Conservation (phyloP, 2,797 vertebrate species). For the Phrynocephalus guinanensis region DNA sequence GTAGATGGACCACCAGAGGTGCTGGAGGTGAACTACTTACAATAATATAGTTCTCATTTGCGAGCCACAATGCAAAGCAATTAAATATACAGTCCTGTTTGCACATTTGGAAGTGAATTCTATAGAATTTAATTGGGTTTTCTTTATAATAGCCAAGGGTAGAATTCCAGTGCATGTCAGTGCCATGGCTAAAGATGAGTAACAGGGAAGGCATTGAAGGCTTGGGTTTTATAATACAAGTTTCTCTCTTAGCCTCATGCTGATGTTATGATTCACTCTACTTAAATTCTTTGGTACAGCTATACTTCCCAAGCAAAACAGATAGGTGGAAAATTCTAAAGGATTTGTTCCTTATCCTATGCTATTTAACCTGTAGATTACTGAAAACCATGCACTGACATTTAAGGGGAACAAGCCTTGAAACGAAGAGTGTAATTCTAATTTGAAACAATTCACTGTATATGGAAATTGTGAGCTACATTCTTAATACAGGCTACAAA, state of each 20-base stretch:
- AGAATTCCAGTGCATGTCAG: neutral
- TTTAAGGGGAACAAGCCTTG: neutral
- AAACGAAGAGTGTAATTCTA: constrained; percentile 1
- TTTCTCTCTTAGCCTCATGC: neutral
- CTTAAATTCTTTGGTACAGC: constrained; percentile 19
- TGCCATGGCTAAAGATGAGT: neutral
- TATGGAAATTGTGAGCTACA: neutral
- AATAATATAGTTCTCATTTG: neutral
- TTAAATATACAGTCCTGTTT: neutral
- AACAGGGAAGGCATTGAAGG: neutral
- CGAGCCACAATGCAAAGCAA: neutral
- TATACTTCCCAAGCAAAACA: constrained; percentile 5
- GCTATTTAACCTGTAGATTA: neutral
- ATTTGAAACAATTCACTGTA: constrained; percentile 13
- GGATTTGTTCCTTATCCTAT: neutral
- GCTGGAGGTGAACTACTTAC: too few relatives aligned
- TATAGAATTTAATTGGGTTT: neutral
- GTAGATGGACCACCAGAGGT: too few relatives aligned
- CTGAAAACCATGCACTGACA: neutral
- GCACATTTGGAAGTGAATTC: neutral
- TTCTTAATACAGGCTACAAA: neutral
- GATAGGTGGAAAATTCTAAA: constrained; percentile 5
- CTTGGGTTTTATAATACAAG: constrained; percentile 31
- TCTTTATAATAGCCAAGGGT: neutral
- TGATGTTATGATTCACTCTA: neutral